A percentile compares a stretch with the other conserved stretches of the same genome.
Evolutionary conservation across 2,113 vertebrate species (phyloP).

Genomic region (Gasterosteus nipponicus): DNA sequence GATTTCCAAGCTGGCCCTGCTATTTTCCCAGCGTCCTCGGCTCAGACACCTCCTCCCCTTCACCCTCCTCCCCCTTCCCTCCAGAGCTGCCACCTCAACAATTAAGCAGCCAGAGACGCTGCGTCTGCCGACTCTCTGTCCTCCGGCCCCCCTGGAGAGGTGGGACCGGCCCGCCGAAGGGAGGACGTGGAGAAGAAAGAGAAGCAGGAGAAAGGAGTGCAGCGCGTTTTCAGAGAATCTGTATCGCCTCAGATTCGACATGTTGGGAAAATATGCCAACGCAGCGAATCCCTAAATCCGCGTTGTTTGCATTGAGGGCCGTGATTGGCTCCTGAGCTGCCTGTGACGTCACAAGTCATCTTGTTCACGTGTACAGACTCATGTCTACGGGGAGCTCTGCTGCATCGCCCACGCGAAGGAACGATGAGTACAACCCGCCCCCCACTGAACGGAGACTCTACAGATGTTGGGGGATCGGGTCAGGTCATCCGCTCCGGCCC

Average conservation of each 20-base stretch:
- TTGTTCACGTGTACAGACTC: neutral
- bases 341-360: neutral
- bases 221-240: neutral
- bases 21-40: conserved; percentile 53
- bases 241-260: neutral
- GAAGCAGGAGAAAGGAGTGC: too few species aligned
- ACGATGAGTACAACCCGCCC: too few species aligned
- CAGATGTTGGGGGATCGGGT: too few species aligned
- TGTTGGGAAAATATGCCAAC: neutral
- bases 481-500: neutral
- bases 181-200: neutral
- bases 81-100: conserved; percentile 66
- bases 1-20: conserved; percentile 51
- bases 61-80: conserved; percentile 15
- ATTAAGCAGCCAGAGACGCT: conserved; percentile 34
- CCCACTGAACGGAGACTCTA: neutral
- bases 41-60: neutral
- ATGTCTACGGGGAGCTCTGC: neutral
- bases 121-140: conserved; percentile 13
- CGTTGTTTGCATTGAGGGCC: neutral
- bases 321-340: neutral
- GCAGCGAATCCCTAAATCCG: neutral
- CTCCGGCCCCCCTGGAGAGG: conserved; percentile 19
- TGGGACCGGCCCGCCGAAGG: conserved; percentile 4
- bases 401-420: neutral